Evolutionary conservation across 2,113 vertebrate species (phyloP).

Genomic region (Nycticryphes semicollaris): DNA sequence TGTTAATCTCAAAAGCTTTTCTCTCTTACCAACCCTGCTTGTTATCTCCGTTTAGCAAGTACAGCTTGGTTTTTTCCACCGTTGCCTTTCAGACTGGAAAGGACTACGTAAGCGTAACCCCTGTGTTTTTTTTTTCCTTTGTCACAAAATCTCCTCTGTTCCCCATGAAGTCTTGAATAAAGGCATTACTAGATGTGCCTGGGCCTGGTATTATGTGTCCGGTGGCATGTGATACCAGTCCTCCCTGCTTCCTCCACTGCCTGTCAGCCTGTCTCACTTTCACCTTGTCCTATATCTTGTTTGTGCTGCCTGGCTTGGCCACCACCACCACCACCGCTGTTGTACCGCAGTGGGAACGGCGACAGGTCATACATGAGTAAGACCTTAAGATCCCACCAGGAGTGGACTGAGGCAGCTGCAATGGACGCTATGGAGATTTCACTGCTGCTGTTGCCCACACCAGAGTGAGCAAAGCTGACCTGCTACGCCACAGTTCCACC

Average conservation of each 20-base stretch:
- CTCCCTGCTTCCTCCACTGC: neutral
- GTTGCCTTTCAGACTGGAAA: neutral
- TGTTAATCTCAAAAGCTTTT: neutral
- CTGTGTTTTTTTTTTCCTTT: neutral
- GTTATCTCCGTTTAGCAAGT: neutral
- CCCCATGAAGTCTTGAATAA: neutral
- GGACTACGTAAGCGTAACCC: neutral
- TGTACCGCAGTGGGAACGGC: neutral
- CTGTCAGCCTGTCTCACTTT: neutral
- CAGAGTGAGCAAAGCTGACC: neutral
- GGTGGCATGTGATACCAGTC: neutral
- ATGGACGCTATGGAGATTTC: accelerated
- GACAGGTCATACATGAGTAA: accelerated
- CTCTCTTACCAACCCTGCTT: neutral
- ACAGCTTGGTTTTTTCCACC: neutral
- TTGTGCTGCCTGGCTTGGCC: neutral
- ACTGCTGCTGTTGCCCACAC: accelerated
- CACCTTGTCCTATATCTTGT: neutral
- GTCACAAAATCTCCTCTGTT: neutral
- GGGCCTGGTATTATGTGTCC: neutral
- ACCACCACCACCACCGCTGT: neutral
- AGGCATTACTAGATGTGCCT: neutral
- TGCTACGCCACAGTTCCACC: accelerated
- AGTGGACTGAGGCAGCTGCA: neutral
- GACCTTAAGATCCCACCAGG: too few species aligned